phyloP scores from a whole-genome alignment of 2,888 invertebrate genomes.

The Conistra vaccinii region DNA sequence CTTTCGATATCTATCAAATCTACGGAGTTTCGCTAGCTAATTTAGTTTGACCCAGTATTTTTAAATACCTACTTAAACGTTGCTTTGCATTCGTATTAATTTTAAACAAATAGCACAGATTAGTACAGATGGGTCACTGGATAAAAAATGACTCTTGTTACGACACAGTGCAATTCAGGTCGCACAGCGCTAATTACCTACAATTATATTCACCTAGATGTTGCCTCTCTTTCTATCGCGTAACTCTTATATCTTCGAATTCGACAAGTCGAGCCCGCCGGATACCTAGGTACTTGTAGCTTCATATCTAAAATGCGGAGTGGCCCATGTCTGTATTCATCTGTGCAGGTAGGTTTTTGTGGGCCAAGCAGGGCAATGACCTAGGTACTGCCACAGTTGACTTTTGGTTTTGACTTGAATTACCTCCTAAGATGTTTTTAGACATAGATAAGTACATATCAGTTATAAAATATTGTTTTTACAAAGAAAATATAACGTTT shows the following conservation, averaged over 20 bases:
- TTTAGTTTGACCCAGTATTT: not conserved
- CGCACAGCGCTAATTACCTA: no score
- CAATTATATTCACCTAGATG: no score
- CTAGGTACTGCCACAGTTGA: not conserved
- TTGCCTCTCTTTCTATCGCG: no score
- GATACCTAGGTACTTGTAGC: no score
- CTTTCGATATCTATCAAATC: not conserved
- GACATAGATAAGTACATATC: not conserved
- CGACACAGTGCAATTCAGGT: no score
- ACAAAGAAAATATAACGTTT: not conserved
- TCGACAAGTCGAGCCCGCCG: no score
- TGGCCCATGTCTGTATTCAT: no score
- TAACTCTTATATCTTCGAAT: no score
- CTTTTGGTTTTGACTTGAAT: conserved; percentile 1
- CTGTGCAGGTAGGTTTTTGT: conserved; percentile 14
- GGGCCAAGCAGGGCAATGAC: not conserved
- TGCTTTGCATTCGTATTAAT: conserved; percentile 6
- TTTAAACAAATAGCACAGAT: not conserved
- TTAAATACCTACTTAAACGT: not conserved
- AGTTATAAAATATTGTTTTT: conserved; percentile 1
- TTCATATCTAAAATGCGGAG: no score
- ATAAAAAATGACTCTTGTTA: no score
- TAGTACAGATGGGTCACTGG: no score
- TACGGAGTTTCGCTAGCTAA: not conserved
- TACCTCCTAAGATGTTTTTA: conserved; percentile 2